Percentiles rank a stretch among this genome's conserved stretches.
phyloP scores from a whole-genome alignment of 2,113 vertebrate species.

The Chaetorhynchus papuensis region DNA sequence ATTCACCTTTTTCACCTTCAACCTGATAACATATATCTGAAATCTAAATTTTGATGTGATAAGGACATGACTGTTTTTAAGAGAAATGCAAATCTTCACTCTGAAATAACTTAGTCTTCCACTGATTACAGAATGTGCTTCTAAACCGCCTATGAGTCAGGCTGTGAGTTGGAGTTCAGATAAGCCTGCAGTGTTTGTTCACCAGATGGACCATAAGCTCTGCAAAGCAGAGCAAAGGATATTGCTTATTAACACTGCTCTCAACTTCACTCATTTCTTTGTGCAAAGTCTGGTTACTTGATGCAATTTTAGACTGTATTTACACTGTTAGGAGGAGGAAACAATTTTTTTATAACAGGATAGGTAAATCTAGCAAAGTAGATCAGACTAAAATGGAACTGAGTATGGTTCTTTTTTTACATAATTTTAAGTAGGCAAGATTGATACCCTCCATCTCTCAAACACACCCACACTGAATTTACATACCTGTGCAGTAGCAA shows the following conservation, averaged over 20 bases:
- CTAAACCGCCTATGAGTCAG: conserved; percentile 19
- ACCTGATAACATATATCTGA: not conserved
- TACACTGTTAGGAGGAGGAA: not conserved
- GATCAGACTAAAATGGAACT: not conserved
- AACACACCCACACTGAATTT: not conserved
- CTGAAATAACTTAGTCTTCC: conserved; percentile 60
- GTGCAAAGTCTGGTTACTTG: not conserved
- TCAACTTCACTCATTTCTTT: not conserved
- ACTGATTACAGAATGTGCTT: conserved; percentile 60
- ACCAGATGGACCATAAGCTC: conserved; percentile 52
- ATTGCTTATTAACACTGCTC: conserved; percentile 31
- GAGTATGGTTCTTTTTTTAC: not conserved
- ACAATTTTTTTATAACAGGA: not conserved
- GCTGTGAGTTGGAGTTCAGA: conserved; percentile 59
- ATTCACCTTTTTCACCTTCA: not conserved
- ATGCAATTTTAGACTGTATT: not conserved
- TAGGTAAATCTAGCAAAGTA: not conserved
- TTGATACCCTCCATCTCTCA: not conserved
- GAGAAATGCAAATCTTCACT: conserved; percentile 57
- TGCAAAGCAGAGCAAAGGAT: conserved; percentile 22
- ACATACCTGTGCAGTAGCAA: not conserved
- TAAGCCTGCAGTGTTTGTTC: conserved; percentile 36
- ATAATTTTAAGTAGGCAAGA: not conserved
- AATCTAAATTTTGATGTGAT: conserved; percentile 1
- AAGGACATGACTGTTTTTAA: not conserved